A percentile compares a stretch with the other conserved stretches of the same genome.
Evolutionary conservation across 2,113 vertebrate genomes (phyloP).

Genomic region (Triplophysa tibetana): DNA sequence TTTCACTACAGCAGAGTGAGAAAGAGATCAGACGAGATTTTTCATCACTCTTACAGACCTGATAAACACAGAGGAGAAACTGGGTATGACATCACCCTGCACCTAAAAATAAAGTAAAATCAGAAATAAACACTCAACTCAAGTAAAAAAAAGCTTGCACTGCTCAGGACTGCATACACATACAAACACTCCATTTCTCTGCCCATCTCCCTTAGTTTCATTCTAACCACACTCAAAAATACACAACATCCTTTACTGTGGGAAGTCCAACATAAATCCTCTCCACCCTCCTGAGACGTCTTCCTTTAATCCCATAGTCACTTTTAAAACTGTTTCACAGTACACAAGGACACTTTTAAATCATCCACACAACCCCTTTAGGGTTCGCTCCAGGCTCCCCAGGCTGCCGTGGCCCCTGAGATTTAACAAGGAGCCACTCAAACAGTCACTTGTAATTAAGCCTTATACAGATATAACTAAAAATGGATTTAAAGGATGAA

Average conservation of each 20-base stretch:
- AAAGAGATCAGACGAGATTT: conserved; percentile 24
- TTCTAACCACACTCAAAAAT: conserved; percentile 5
- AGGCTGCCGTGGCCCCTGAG: conserved; percentile 28
- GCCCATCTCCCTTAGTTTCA: conserved; percentile 3
- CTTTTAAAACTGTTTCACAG: conserved; percentile 46
- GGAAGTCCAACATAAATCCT: conserved; percentile 13
- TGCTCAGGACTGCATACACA: neutral
- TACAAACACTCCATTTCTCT: conserved; percentile 19
- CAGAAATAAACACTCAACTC: conserved; percentile 6
- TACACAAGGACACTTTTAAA: conserved; percentile 53
- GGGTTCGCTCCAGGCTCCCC: conserved; percentile 38
- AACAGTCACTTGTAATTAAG: conserved; percentile 21
- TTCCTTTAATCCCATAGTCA: conserved; percentile 20
- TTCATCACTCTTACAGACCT: conserved; percentile 14
- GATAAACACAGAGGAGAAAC: conserved; percentile 26
- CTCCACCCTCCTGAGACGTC: conserved; percentile 1
- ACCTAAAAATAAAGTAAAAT: neutral
- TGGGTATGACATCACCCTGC: conserved; percentile 31
- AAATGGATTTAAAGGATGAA: neutral
- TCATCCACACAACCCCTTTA: conserved; percentile 33
- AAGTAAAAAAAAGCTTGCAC: neutral
- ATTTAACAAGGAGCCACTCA: conserved; percentile 33
- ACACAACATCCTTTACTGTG: conserved; percentile 8
- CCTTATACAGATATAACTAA: conserved; percentile 23
- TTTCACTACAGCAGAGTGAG: conserved; percentile 25